Conservation (phyloP, 2,797 vertebrate species). For the Enteromius fasciolatus region DNA sequence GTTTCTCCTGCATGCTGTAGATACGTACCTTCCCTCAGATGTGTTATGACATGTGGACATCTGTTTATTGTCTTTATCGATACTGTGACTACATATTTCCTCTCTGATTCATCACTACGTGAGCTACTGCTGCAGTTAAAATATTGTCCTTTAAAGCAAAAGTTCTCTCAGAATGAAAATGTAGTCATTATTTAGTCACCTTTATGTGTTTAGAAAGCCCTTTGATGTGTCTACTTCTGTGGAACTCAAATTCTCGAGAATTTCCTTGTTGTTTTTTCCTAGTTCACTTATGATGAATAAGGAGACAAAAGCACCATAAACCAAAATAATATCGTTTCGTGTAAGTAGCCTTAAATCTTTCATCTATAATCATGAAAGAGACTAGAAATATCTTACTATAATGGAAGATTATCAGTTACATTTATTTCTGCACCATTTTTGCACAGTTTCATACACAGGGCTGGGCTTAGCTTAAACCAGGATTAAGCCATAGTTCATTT, state of each 20-base stretch:
- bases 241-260: background rate
- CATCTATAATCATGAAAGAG: background rate
- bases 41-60: conserved; percentile 50
- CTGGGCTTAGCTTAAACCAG: too few species aligned
- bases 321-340: background rate
- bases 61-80: conserved; percentile 44
- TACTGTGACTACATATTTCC: conserved; percentile 39
- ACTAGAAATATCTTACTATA: background rate
- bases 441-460: too few species aligned
- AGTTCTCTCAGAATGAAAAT: background rate
- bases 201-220: background rate
- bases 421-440: background rate
- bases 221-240: background rate
- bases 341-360: background rate
- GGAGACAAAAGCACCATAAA: background rate
- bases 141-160: background rate
- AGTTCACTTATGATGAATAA: background rate
- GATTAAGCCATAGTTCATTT: too few species aligned
- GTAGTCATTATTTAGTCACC: background rate
- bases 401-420: background rate
- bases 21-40: background rate
- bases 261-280: background rate
- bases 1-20: background rate
- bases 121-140: background rate
- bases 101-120: conserved; percentile 50